Evolutionary conservation across 2,113 vertebrate species (phyloP).

Genomic region (Pyxicephalus adspersus): DNA sequence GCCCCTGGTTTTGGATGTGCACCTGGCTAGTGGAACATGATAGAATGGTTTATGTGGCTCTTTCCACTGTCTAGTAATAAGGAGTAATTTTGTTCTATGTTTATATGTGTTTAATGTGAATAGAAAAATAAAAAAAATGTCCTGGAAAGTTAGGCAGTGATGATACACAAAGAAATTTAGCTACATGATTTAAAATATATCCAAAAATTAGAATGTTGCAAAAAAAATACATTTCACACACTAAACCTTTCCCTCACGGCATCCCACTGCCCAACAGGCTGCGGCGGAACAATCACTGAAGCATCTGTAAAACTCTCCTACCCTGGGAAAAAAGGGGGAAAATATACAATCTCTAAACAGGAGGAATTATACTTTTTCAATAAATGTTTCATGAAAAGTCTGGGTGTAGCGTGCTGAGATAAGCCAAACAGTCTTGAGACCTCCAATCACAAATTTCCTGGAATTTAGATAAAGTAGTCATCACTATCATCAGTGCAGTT

Average conservation of each 20-base stretch:
- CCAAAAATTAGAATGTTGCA: neutral
- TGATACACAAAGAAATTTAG: neutral
- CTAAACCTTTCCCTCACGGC: neutral
- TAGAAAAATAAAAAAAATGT: too few relatives aligned
- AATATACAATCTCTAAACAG: neutral
- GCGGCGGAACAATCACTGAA: neutral
- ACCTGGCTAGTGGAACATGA: too few relatives aligned
- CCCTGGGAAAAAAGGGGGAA: neutral
- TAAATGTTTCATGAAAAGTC: neutral
- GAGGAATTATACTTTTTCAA: neutral
- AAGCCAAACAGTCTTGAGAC: neutral
- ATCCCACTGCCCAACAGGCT: neutral
- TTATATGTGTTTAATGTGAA: too few relatives aligned
- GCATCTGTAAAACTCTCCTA: neutral
- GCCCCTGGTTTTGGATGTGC: too few relatives aligned
- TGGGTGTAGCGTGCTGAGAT: neutral
- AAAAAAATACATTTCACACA: neutral
- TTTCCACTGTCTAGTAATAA: too few relatives aligned
- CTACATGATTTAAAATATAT: conserved; percentile 7
- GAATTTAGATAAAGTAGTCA: neutral
- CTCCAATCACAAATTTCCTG: neutral
- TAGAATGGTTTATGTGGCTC: too few relatives aligned
- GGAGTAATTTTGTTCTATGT: too few relatives aligned
- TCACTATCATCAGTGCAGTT: too few relatives aligned
- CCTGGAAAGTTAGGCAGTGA: too few relatives aligned